These are phyloP conservation scores for Opisthocomus hoazin DNA, from an alignment of 2,113 vertebrate genomes.

Conservation along the genomic window DNA sequence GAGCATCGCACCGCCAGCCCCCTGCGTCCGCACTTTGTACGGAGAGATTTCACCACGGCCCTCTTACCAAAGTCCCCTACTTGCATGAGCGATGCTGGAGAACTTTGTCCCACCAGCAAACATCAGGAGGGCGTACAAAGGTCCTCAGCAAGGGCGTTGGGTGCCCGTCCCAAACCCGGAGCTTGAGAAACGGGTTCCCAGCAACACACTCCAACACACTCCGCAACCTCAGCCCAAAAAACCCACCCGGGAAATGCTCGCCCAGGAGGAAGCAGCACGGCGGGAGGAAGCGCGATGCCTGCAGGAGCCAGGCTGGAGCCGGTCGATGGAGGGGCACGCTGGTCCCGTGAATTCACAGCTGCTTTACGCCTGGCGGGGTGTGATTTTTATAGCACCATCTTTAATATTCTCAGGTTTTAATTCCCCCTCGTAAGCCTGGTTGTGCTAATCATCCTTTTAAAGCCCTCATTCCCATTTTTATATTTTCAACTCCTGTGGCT, in stretches of 20 bases:
- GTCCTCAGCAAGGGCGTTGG: background rate
- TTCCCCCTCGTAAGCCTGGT: background rate
- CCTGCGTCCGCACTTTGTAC: background rate
- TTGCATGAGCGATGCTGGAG: background rate
- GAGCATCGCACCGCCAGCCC: background rate
- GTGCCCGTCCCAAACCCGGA: background rate
- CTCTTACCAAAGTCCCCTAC: conserved; percentile 46
- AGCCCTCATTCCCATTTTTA: background rate
- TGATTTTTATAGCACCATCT: background rate
- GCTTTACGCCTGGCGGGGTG: background rate
- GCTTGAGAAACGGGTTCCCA: background rate
- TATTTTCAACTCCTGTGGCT: background rate
- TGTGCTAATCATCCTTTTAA: background rate
- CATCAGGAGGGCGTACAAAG: conserved; percentile 14
- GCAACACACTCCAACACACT: background rate
- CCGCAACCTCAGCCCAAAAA: background rate
- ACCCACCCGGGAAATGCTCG: rapidly evolving
- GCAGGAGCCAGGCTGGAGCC: background rate
- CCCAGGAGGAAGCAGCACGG: background rate
- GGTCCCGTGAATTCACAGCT: background rate
- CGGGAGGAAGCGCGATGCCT: background rate
- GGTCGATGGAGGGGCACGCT: background rate
- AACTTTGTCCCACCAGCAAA: conserved; percentile 45
- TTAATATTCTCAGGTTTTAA: background rate
- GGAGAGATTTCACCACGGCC: conserved; percentile 17